Evolutionary conservation across 2,113 vertebrate genomes (phyloP), one percentile per base, ranked within the genome.

Genomic region (Lathamus discolor): DNA sequence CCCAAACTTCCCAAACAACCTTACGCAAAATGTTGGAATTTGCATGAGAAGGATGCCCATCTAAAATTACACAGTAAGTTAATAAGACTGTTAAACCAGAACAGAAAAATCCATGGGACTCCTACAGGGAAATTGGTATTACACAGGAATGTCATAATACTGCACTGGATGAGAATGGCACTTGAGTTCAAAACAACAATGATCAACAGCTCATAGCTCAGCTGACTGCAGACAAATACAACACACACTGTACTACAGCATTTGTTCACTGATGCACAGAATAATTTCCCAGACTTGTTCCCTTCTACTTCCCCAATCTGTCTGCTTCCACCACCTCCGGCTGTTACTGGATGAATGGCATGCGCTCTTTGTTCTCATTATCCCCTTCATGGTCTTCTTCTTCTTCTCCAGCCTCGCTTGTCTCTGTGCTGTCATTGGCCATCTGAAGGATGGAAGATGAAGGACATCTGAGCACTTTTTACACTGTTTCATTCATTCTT

Each of bases 361-460:
- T 99, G 85, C 99, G 98, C 96, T 99, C 99, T 97, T 99, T 99
- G 95, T 99, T 99, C 94, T 99, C 99, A 2, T 98, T 98, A 97
- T 99, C 99, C 4, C 98, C 99, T 94, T 99, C 99, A 0, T 99
- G 99, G 96, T 99, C 99, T 94, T 99, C 99, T 27, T 99, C 99
- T 77, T 99, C 99, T 86, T 99, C 99, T 3, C 99, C 99, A 1
- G 99, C 99, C 94, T 99, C 99, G 5, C 99, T 99, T 14, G 99
- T 99, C 98, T 99, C 99, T 3, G 99, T 99, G 97, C 99, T 99
- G 98, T 99, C 99, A 0, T 98, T 99, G 96, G 99, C 99, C 99
- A 99, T 99, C 99, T 99, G 97, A 12, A 66, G 87, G 62, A n/a
- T 0, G 52, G 86, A 54, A 88, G 92, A 97, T 8, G 52, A 62